Evolutionary conservation across 92 coral and sea anemone genomes (phyloP).

Genomic region (Chrysogorgia sp.): DNA sequence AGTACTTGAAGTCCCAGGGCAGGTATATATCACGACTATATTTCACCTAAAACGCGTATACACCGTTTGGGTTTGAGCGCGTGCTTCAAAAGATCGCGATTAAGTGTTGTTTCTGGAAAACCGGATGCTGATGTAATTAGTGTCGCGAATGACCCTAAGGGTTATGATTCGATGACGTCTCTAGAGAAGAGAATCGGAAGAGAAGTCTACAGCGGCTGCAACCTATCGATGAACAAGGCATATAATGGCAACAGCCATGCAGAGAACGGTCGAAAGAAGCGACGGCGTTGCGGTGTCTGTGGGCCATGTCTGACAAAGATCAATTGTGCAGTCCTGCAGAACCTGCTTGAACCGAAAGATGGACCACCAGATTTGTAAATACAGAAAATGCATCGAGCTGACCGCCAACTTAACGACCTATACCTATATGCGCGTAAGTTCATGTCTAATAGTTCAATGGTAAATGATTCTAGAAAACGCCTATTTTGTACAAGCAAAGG

Average conservation of each 20-base stretch:
- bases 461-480: too few relatives aligned
- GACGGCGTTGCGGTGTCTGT: conserved; percentile 95
- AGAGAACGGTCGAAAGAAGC: conserved; percentile 72
- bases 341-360: conserved; percentile 96
- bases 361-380: conserved; percentile 99
- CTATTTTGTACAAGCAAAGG: too few relatives aligned
- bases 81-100: background rate
- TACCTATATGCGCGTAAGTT: too few relatives aligned
- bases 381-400: conserved; percentile 94
- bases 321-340: conserved; percentile 96
- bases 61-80: too few relatives aligned
- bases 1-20: too few relatives aligned
- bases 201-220: background rate
- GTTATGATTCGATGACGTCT: conserved; percentile 20
- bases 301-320: conserved; percentile 92
- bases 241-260: background rate
- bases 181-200: background rate
- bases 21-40: too few relatives aligned
- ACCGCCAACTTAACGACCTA: too few relatives aligned
- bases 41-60: too few relatives aligned
- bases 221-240: background rate
- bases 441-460: too few relatives aligned
- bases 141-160: conserved; percentile 6
- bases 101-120: background rate
- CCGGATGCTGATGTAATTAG: conserved; percentile 40